phyloP scores from a whole-genome alignment of 2,888 invertebrate genomes.

The Drymonia ruficornis region DNA sequence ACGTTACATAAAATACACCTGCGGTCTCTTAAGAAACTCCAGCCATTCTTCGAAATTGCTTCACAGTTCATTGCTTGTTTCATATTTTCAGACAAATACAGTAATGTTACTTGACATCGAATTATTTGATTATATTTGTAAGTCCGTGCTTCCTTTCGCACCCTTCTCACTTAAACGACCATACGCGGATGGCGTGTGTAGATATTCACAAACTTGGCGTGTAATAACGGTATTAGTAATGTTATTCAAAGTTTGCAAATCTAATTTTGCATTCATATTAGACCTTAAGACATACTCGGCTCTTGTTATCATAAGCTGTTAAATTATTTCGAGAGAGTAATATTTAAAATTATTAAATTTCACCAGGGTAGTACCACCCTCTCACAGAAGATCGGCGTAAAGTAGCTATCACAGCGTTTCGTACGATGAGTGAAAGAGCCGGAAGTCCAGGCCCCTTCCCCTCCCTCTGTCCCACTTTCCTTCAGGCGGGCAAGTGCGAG shows the following conservation, averaged over 20 bases:
- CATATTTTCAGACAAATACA: constrained; percentile 44
- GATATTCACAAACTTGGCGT: constrained; percentile 22
- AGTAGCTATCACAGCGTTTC: no score
- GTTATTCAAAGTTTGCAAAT: constrained; percentile 12
- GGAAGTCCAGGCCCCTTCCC: no score
- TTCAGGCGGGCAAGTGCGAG: no score
- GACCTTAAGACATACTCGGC: constrained; percentile 4
- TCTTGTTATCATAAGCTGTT: neutral
- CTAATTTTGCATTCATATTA: constrained; percentile 4
- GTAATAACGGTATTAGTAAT: constrained; percentile 18
- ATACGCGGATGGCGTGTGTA: constrained; percentile 33
- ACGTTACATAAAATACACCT: constrained; percentile 71
- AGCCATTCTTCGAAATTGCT: constrained; percentile 58
- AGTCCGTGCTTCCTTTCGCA: constrained; percentile 49
- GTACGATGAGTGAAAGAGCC: no score
- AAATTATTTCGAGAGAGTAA: no score
- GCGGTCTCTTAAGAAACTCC: constrained; percentile 63
- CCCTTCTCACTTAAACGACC: constrained; percentile 56
- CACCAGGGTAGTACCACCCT: no score
- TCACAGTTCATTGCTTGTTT: constrained; percentile 59
- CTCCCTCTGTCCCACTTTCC: no score
- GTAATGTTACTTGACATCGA: constrained; percentile 45
- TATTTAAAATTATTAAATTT: no score
- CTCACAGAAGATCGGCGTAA: no score
- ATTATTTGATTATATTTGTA: constrained; percentile 53